phyloP scores from a whole-genome alignment of 2,888 invertebrate species.

The Polydrusus tereticollis region DNA sequence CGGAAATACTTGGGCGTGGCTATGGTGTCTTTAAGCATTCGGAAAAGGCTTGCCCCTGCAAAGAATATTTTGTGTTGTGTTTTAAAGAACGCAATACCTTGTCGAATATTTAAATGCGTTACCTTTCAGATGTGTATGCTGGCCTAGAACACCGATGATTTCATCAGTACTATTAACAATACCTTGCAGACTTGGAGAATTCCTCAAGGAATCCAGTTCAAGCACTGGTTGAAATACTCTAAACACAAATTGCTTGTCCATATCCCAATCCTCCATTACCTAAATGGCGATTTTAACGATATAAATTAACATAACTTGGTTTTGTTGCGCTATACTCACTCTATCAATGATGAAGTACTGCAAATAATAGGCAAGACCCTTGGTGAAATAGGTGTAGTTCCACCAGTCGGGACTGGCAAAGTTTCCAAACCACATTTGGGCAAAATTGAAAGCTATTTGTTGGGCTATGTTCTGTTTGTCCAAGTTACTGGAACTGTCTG shows the following conservation, averaged over 20 bases:
- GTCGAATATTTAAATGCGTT: neutral
- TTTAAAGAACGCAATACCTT: neutral
- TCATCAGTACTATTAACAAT: constrained; percentile 39
- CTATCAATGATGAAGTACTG: constrained; percentile 76
- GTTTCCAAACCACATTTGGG: constrained; percentile 89
- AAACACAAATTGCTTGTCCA: constrained; percentile 76
- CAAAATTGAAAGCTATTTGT: constrained; percentile 81
- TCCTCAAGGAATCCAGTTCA: constrained; percentile 36
- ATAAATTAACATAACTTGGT: no score
- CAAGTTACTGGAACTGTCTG: constrained; percentile 65
- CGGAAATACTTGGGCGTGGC: constrained; percentile 20
- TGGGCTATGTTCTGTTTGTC: constrained; percentile 76
- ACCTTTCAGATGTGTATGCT: constrained; percentile 50
- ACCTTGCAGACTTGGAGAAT: constrained; percentile 34
- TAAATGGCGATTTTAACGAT: no score
- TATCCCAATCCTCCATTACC: constrained; percentile 67
- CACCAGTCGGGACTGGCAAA: constrained; percentile 82
- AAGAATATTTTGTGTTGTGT: neutral
- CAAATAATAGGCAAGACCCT: constrained; percentile 81
- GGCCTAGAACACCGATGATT: constrained; percentile 40
- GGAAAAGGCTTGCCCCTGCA: constrained; percentile 19
- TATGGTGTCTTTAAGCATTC: constrained; percentile 33
- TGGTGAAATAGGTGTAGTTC: constrained; percentile 81
- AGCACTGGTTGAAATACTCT: constrained; percentile 73
- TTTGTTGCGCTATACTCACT: constrained; percentile 62